Base-by-base conservation (phyloP, 2,113 vertebrate species). In the Chaetodon auriga region DNA sequence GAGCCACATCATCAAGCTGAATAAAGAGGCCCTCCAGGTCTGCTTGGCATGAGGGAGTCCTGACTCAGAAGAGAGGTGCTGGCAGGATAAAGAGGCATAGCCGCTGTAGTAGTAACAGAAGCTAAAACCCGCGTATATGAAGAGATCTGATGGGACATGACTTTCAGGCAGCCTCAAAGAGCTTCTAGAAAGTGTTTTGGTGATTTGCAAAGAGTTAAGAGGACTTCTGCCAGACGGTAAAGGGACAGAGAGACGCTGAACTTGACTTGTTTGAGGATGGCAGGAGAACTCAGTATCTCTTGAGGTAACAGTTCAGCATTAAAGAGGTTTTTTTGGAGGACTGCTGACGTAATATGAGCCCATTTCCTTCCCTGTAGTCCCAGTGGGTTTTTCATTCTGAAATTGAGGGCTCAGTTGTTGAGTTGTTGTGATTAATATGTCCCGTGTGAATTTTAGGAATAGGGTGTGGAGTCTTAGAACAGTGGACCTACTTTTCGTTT, bases 11-110 rank as follows among this genome's bases (percentile, higher is more conserved):
- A 25, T 82, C 13, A n/a, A 53, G 58, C 61, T 82, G 85, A 89
- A 81, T 75, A 80, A 80, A 81, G 61, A 78, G 30, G 15, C 54
- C 86, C 84, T 78, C 69, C 65, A 63, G 85, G 78, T 35, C 80
- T 63, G 19, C 80, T 15, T 82, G 69, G 69, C 83, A 81, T 66
- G 75, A 69, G n/a, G 76, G 76, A 86, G 15, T 55, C 63, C 83
- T 87, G 81, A 88, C 70, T 88, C 81, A 88, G 77, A 87, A 36
- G 54, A 55, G 69, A 81, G 69, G 72, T 70, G 58, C 68, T 71
- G 77, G 77, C 77, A 73, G 61, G 16, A 77, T 58, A 66, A 63
- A 80, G 77, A 73, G 60, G 11, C 25, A 23, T 64, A 77, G 75
- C 53, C 71, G 68, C 75, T 87, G 81, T 61, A 66, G 19, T 63